Evolutionary conservation across 1,140 invertebrate species (phyloP).

Genomic region (Lucilia sericata): DNA sequence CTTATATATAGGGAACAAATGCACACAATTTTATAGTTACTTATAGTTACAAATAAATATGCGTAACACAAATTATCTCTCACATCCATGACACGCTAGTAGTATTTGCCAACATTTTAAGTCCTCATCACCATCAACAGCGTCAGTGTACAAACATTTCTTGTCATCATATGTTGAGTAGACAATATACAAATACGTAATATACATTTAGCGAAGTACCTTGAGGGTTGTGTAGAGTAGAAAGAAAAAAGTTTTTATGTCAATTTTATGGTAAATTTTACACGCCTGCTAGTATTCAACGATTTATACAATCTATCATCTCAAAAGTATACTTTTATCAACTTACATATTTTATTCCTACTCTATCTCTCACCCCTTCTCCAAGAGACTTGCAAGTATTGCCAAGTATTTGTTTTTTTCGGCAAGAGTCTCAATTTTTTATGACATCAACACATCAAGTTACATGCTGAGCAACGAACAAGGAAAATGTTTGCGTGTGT

Average conservation of each 20-base stretch:
- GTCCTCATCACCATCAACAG: not conserved
- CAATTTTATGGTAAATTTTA: constrained; percentile 29
- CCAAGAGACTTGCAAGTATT: not conserved
- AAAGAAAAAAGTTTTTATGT: not conserved
- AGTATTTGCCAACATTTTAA: not conserved
- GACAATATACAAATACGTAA: not conserved
- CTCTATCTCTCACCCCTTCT: not conserved
- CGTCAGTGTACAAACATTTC: not conserved
- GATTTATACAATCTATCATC: constrained; percentile 27
- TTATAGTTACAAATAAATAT: not conserved
- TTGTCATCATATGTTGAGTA: not conserved
- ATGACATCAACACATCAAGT: constrained; percentile 23
- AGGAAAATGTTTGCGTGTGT: not conserved
- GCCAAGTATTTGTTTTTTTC: not conserved
- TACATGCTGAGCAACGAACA: not conserved
- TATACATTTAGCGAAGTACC: not conserved
- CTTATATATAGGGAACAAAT: no score
- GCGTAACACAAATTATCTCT: constrained; percentile 2
- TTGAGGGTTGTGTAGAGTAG: not conserved
- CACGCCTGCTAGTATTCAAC: constrained; percentile 17
- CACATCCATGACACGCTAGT: not conserved
- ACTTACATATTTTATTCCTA: not conserved
- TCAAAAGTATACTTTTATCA: not conserved
- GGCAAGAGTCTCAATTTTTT: constrained; percentile 20
- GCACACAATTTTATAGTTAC: no score